Conservation (phyloP, 2,797 vertebrate species). For the Lepus oiostolus region DNA sequence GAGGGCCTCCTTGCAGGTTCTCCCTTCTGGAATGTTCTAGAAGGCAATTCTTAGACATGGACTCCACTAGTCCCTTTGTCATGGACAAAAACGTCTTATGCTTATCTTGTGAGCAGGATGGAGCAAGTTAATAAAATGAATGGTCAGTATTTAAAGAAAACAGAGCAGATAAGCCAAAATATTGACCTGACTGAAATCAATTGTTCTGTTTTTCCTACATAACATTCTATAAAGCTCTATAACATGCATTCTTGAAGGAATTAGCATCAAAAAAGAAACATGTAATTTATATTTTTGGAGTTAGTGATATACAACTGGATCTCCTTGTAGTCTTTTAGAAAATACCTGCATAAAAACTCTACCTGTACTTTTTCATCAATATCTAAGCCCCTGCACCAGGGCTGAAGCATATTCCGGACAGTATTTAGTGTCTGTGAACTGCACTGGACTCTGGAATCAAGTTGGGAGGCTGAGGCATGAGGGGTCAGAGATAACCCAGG, state of each 20-base stretch:
- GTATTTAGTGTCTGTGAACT: background rate
- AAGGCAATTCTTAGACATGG: background rate
- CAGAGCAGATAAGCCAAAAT: background rate
- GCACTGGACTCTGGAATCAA: background rate
- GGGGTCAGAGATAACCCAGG: background rate
- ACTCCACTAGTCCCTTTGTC: background rate
- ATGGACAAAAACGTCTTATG: background rate
- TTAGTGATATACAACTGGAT: background rate
- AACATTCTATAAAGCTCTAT: background rate
- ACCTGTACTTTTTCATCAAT: background rate
- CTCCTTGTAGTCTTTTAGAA: slow-evolving; percentile 19
- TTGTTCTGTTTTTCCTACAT: background rate
- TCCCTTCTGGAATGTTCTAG: background rate
- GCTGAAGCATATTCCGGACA: background rate
- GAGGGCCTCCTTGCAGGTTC: background rate
- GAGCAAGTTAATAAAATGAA: background rate
- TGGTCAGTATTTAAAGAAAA: background rate
- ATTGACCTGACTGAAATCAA: slow-evolving; percentile 1
- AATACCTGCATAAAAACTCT: slow-evolving; percentile 15
- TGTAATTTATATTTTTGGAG: background rate
- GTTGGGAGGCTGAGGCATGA: background rate
- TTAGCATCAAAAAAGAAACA: slow-evolving; percentile 24
- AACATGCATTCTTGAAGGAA: background rate
- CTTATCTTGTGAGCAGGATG: background rate
- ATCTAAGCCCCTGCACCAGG: background rate